Base-by-base conservation (phyloP, 2,888 invertebrate species). In the Sarcophaga rosellei region DNA sequence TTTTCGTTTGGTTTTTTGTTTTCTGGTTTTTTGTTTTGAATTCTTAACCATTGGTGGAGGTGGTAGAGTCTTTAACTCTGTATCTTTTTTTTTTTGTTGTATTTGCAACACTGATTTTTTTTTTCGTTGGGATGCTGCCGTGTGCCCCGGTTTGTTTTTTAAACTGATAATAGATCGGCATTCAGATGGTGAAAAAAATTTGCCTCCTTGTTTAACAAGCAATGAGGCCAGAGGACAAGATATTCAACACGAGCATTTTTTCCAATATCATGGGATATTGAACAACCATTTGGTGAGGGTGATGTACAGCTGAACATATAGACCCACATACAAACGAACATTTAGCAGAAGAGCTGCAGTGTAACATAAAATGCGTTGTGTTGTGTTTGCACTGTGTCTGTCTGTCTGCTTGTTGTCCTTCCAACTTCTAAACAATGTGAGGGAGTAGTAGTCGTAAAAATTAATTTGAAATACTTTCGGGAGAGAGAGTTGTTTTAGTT, bases 151-250 rank as follows among this genome's bases (percentile, higher is more conserved):
- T 82, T 84, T 86, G 82, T 82, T 82, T 87, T 87, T 84, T 1
- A 35, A 82, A 82, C 81, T 84, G 86, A 88, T 88, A 88, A 87
- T 81, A 88, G 85, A 88, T 88, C 88, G 88, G 85, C 84, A 83
- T 83, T 87, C 85, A 88, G 88, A 88, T 88, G 88, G 88, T 87
- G 88, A 88, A 88, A 88, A 86, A 88, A 88, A 88, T 88, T 88
- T 88, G 87, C 86, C 88, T 88, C 85, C 88, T 88, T 88, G 88
- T 88, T 88, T 87, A 88, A 88, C 88, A 88, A 88, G 88, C 88
- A 88, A 88, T 88, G 88, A 88, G 88, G 88, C 88, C 88, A 88
- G 88, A 88, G 88, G 88, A 88, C 88, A 88, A 88, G 88, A 88
- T 88, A 88, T 87, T 88, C 88, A 88, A 88, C 88, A 88, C 88